Percentiles rank a stretch among this genome's conserved stretches.
Conservation (phyloP, 2,797 vertebrate species). For the Macropus fuliginosus region DNA sequence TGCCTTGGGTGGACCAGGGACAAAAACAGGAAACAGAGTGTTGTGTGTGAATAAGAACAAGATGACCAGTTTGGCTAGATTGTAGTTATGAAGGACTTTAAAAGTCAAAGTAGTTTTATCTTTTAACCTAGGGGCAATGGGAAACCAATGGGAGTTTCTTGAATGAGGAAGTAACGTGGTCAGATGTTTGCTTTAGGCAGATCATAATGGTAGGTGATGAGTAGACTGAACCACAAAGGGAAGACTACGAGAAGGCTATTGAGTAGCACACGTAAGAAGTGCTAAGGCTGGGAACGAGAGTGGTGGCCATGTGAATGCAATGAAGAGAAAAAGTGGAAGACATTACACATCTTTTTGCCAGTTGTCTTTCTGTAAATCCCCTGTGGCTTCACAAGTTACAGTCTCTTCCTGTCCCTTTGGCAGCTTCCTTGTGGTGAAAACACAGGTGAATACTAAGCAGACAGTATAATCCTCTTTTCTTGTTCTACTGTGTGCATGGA, state of each 20-base stretch:
- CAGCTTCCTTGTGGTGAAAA: neutral
- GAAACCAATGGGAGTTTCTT: neutral
- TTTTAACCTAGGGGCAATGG: neutral
- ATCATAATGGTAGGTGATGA: neutral
- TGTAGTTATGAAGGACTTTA: neutral
- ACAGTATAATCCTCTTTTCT: neutral
- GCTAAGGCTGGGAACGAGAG: neutral
- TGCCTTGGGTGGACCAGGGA: neutral
- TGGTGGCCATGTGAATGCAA: neutral
- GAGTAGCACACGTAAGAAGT: neutral
- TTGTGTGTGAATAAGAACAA: neutral
- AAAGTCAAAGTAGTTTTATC: neutral
- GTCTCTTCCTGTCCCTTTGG: neutral
- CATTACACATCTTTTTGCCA: neutral
- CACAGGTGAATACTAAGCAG: neutral
- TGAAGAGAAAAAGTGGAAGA: neutral
- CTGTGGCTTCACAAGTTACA: neutral
- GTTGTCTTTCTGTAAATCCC: neutral
- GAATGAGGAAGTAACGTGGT: neutral
- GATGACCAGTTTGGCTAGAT: neutral
- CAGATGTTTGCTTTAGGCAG: neutral
- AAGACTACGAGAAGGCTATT: neutral
- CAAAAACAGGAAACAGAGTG: neutral
- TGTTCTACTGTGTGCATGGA: neutral
- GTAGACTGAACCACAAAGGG: neutral